A percentile compares a stretch with the other conserved stretches of the same genome.
phyloP scores from a whole-genome alignment of 2,113 vertebrate genomes.

The Hyperoodon ampullatus region DNA sequence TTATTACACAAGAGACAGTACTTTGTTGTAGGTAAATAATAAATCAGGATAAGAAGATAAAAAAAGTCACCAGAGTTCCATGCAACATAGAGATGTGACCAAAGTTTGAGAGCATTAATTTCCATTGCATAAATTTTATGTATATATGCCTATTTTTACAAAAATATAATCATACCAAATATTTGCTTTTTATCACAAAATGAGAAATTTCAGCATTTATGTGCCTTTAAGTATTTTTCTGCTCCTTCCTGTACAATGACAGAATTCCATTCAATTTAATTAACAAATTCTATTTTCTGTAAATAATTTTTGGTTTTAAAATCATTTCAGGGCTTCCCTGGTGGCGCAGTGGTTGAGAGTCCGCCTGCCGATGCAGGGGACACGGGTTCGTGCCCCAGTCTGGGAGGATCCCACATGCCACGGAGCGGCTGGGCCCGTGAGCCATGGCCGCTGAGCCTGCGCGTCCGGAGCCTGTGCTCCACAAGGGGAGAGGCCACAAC shows the following conservation, averaged over 20 bases:
- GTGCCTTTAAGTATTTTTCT: slow-evolving; percentile 8
- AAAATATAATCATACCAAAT: neutral
- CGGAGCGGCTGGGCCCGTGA: too few species aligned
- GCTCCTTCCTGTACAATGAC: neutral
- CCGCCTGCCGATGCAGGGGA: too few species aligned
- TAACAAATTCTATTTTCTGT: neutral
- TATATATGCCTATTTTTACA: neutral
- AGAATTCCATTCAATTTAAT: neutral
- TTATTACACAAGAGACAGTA: neutral
- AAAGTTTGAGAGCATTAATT: neutral
- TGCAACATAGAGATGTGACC: neutral
- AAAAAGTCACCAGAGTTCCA: neutral
- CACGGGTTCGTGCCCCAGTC: too few species aligned
- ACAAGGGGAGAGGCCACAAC: too few species aligned
- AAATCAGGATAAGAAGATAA: neutral
- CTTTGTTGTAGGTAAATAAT: neutral
- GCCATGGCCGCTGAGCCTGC: too few species aligned
- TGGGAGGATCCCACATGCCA: too few species aligned
- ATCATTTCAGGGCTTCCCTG: too few species aligned
- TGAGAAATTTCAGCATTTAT: neutral
- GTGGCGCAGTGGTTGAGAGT: too few species aligned
- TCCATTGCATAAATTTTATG: neutral
- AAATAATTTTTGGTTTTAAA: neutral
- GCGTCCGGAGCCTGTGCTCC: too few species aligned
- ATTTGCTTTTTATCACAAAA: neutral